phyloP scores from a whole-genome alignment of 2,797 vertebrate species.

The Aeoliscus strigatus region DNA sequence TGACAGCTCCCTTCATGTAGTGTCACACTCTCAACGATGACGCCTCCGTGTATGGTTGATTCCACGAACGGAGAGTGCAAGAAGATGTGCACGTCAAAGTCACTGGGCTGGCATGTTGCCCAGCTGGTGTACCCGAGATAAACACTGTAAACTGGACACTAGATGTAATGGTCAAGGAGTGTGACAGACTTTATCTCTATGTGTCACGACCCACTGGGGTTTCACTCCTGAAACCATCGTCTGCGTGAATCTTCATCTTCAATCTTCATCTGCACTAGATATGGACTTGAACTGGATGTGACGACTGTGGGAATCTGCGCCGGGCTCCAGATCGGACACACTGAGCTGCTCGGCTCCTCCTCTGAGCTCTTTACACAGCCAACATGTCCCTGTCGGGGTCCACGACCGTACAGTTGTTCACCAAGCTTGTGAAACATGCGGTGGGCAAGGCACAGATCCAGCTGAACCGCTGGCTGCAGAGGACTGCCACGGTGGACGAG shows the following conservation, averaged over 20 bases:
- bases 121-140: slow-evolving; percentile 65
- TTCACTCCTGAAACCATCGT: slow-evolving; percentile 26
- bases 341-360: slow-evolving; percentile 31
- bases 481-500: slow-evolving; percentile 68
- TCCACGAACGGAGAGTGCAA: slow-evolving; percentile 23
- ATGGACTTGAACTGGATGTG: slow-evolving; percentile 40
- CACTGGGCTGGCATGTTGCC: slow-evolving; percentile 37
- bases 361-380: slow-evolving; percentile 24
- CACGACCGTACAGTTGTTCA: slow-evolving; percentile 69
- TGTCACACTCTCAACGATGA: slow-evolving; percentile 15
- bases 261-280: slow-evolving; percentile 4
- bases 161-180: slow-evolving; percentile 36
- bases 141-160: slow-evolving; percentile 15
- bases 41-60: slow-evolving; percentile 50
- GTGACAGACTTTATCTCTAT: slow-evolving; percentile 20
- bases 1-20: slow-evolving; percentile 2
- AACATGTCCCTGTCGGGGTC: slow-evolving; percentile 71
- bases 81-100: slow-evolving; percentile 30
- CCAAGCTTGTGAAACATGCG: slow-evolving; percentile 75
- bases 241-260: slow-evolving; percentile 8
- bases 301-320: slow-evolving; percentile 18
- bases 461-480: slow-evolving; percentile 78
- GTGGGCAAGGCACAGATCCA: slow-evolving; percentile 74
- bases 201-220: slow-evolving; percentile 16
- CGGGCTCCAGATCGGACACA: slow-evolving; percentile 26